Percentiles rank a stretch among this genome's conserved stretches.
Evolutionary conservation across 1,140 invertebrate genomes (phyloP).

Genomic region (Holotrichia oblita): DNA sequence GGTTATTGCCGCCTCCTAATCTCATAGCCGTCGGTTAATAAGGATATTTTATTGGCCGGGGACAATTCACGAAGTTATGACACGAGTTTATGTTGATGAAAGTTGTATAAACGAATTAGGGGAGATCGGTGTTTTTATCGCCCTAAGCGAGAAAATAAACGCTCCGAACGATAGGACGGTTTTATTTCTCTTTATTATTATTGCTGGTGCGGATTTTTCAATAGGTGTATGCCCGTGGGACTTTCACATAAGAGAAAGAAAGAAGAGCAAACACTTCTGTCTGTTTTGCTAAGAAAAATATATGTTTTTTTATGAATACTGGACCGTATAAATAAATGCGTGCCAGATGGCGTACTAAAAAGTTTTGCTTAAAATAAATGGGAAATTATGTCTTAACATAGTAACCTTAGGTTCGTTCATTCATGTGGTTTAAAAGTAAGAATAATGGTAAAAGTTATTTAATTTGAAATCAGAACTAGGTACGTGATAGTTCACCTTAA

Average conservation of each 20-base stretch:
- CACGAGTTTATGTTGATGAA: constrained; percentile 31
- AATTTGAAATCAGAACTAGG: too few relatives aligned
- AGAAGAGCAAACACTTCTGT: not conserved
- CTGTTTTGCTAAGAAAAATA: not conserved
- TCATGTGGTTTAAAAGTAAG: not conserved
- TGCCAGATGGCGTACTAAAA: too few relatives aligned
- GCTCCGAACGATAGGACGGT: constrained; percentile 10
- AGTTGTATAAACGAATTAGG: constrained; percentile 33
- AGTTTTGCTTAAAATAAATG: too few relatives aligned
- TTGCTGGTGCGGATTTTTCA: constrained; percentile 29
- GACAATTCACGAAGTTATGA: constrained; percentile 29
- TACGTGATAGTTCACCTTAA: too few relatives aligned
- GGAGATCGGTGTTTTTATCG: constrained; percentile 30
- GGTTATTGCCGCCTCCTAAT: not conserved
- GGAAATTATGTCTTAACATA: too few relatives aligned
- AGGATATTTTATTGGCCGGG: constrained; percentile 31
- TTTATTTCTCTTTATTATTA: constrained; percentile 37
- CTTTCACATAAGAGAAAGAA: not conserved
- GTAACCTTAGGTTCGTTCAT: too few relatives aligned
- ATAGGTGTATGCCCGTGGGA: not conserved
- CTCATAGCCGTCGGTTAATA: constrained; percentile 15
- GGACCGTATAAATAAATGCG: too few relatives aligned
- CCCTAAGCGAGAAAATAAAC: constrained; percentile 36
- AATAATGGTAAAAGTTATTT: too few relatives aligned
- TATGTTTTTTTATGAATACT: not conserved